Evolutionary conservation across 2,113 vertebrate genomes (phyloP).

Genomic region (Cranoglanis bouderius): DNA sequence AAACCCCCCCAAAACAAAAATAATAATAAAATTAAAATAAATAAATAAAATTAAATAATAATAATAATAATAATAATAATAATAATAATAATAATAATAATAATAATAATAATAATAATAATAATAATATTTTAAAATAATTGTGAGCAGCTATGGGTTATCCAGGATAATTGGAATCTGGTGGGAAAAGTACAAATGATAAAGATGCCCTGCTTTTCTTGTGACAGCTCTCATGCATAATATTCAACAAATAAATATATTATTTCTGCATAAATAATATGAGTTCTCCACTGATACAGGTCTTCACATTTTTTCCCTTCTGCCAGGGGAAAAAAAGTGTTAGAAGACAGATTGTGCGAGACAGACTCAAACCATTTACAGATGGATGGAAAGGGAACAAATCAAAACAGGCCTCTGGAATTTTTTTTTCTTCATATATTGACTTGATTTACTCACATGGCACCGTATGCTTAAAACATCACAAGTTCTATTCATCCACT

Average conservation of each 20-base stretch:
- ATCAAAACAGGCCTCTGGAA: slow-evolving; percentile 12
- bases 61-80: no score
- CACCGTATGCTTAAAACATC: slow-evolving; percentile 28
- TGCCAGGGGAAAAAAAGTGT: slow-evolving; percentile 19
- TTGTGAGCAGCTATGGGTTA: slow-evolving; percentile 2
- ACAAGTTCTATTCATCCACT: neutral
- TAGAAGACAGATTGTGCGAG: slow-evolving; percentile 25
- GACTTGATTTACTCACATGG: slow-evolving; percentile 26
- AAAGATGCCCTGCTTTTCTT: neutral
- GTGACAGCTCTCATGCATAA: slow-evolving; percentile 26
- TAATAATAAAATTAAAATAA: neutral
- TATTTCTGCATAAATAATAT: slow-evolving; percentile 12
- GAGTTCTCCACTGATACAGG: slow-evolving; percentile 5
- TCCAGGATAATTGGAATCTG: slow-evolving; percentile 9
- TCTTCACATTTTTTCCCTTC: slow-evolving; percentile 1
- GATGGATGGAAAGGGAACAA: slow-evolving; percentile 22
- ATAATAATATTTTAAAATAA: neutral
- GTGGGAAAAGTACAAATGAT: slow-evolving; percentile 14
- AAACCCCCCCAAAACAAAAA: neutral
- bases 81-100: no score
- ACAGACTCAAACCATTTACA: slow-evolving; percentile 8
- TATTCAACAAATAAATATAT: slow-evolving; percentile 27
- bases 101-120: no score
- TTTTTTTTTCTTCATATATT: slow-evolving; percentile 7
- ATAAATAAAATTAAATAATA: no score